These are phyloP conservation scores for Eupithecia inturbata DNA, from an alignment of 2,888 invertebrate genomes.

Conservation along the genomic window DNA sequence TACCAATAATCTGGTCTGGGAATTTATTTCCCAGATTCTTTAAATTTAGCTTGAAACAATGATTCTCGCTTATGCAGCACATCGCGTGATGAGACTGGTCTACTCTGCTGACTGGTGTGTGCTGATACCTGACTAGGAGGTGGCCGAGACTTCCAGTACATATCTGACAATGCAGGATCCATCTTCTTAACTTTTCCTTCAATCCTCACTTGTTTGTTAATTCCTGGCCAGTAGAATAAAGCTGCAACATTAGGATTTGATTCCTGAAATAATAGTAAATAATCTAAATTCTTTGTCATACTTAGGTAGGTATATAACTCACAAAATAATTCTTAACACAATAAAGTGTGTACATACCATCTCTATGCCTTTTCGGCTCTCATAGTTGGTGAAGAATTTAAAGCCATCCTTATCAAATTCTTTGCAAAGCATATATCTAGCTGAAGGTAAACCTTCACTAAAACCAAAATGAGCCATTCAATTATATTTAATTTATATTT, in stretches of 20 bases:
- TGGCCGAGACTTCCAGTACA: slow-evolving; percentile 94
- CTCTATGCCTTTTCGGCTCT: slow-evolving; percentile 95
- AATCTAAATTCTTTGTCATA: background rate
- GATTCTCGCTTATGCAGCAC: slow-evolving; percentile 87
- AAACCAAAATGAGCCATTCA: slow-evolving; percentile 42
- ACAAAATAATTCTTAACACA: background rate
- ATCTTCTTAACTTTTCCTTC: slow-evolving; percentile 94
- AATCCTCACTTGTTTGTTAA: slow-evolving; percentile 93
- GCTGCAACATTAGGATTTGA: slow-evolving; percentile 94
- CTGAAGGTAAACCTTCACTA: slow-evolving; percentile 93
- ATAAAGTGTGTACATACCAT: slow-evolving; percentile 80
- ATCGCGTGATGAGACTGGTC: slow-evolving; percentile 88
- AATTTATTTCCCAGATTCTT: slow-evolving; percentile 87
- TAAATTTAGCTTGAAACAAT: slow-evolving; percentile 86
- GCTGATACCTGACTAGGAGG: slow-evolving; percentile 95
- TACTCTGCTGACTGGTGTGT: slow-evolving; percentile 92
- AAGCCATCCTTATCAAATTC: slow-evolving; percentile 94
- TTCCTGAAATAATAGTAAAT: slow-evolving; percentile 71
- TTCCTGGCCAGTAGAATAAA: slow-evolving; percentile 96
- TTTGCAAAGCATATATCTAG: slow-evolving; percentile 96
- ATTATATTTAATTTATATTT: background rate
- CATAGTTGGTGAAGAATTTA: slow-evolving; percentile 97
- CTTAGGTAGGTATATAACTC: background rate
- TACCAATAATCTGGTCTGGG: slow-evolving; percentile 93
- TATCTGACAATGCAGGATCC: slow-evolving; percentile 88